phyloP scores from a whole-genome alignment of 2,797 vertebrate species.

The Xiphophorus birchmanni region DNA sequence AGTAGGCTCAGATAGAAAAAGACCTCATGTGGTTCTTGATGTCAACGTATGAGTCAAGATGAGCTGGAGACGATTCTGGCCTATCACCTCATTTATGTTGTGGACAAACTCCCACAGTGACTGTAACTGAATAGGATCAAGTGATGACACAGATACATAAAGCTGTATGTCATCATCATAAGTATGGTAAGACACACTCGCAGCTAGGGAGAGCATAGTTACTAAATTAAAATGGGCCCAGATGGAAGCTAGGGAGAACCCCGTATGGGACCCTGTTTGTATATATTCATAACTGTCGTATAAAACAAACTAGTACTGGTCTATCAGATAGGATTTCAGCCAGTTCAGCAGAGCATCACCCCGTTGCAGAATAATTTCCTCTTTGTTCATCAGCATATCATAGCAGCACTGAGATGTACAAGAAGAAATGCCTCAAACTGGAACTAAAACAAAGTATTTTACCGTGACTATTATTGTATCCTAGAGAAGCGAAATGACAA shows the following conservation, averaged over 20 bases:
- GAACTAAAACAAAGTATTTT: not conserved
- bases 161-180: not conserved
- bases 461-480: not conserved
- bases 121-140: not conserved
- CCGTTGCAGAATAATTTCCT: not conserved
- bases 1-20: not conserved
- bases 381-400: not conserved
- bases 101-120: not conserved
- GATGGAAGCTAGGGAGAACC: not conserved
- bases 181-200: not conserved
- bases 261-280: not conserved
- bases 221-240: not conserved
- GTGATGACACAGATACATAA: not conserved
- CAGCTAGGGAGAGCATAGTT: not conserved
- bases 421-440: not conserved
- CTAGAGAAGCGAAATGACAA: not conserved
- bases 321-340: not conserved
- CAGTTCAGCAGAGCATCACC: not conserved
- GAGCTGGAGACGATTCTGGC: not conserved
- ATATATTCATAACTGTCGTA: not conserved
- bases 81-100: not conserved
- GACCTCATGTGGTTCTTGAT: not conserved
- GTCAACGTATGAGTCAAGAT: not conserved
- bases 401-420: not conserved
- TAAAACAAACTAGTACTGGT: not conserved